A percentile compares a stretch with the other conserved stretches of the same genome.
phyloP scores from a whole-genome alignment of 2,113 vertebrate species.

The Eudyptes chrysolophus region DNA sequence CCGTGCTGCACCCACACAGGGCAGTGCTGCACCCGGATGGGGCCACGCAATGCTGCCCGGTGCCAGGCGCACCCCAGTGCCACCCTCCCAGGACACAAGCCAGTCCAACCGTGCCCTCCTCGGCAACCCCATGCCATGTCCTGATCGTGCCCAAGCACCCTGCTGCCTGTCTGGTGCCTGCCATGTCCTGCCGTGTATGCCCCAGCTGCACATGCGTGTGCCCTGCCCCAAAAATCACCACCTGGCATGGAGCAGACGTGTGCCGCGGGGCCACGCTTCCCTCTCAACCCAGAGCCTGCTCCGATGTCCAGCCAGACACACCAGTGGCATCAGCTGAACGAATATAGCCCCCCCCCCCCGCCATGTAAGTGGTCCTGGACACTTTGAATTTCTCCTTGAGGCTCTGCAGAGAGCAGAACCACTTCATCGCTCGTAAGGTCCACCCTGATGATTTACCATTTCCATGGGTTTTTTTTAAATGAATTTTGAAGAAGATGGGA shows the following conservation, averaged over 20 bases:
- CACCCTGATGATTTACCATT: not conserved
- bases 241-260: not conserved
- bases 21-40: too few species aligned
- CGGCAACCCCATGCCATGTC: too few species aligned
- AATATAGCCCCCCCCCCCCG: too few species aligned
- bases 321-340: fast-evolving
- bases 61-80: too few species aligned
- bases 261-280: fast-evolving
- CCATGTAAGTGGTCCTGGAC: fast-evolving
- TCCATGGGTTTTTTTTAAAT: not conserved
- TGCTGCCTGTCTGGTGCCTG: not conserved
- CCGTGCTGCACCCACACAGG: not conserved
- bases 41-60: not conserved
- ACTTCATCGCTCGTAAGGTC: not conserved
- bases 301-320: not conserved
- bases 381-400: not conserved
- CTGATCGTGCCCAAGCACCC: fast-evolving
- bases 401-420: not conserved
- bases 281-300: not conserved
- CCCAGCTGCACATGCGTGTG: fast-evolving
- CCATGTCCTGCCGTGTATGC: fast-evolving
- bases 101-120: not conserved
- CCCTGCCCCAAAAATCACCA: not conserved
- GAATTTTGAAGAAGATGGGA: not conserved
- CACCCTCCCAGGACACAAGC: not conserved